Percentiles rank a stretch among this genome's conserved stretches.
Evolutionary conservation across 1,140 invertebrate genomes (phyloP).

Genomic region (Stegodyphus mimosarum): DNA sequence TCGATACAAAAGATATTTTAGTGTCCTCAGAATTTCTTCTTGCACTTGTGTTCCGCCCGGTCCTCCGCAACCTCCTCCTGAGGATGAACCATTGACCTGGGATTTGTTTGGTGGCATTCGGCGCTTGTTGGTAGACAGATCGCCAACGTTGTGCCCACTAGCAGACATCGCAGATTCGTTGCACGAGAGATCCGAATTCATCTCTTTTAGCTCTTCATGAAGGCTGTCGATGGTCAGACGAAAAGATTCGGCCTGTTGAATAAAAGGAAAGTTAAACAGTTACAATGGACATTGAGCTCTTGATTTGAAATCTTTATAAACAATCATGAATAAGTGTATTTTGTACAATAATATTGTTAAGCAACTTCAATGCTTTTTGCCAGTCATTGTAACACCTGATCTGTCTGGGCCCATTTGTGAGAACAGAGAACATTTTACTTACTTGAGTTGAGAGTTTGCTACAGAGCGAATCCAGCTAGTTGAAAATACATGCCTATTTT

Average conservation of each 20-base stretch:
- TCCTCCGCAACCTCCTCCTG: neutral
- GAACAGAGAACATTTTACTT: too few species aligned
- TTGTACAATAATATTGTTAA: too few species aligned
- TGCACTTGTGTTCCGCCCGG: constrained; percentile 56
- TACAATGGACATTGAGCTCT: too few species aligned
- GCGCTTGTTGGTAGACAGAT: constrained; percentile 31
- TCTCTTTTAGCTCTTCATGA: constrained; percentile 54
- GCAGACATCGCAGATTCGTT: constrained; percentile 3
- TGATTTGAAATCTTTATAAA: too few species aligned
- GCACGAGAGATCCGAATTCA: constrained; percentile 34
- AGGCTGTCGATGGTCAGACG: constrained; percentile 40
- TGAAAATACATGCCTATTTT: too few species aligned
- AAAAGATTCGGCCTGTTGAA: constrained; percentile 12
- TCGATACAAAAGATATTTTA: constrained; percentile 65
- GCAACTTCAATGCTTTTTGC: too few species aligned
- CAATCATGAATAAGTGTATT: too few species aligned
- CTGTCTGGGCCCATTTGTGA: too few species aligned
- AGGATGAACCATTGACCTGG: constrained; percentile 29
- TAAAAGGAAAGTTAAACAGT: too few species aligned
- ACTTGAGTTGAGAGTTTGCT: too few species aligned
- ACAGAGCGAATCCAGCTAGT: too few species aligned
- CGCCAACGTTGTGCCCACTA: neutral
- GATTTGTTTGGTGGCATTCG: constrained; percentile 10
- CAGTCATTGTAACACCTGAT: too few species aligned
- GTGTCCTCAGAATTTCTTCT: constrained; percentile 65